Evolutionary conservation across 2,888 invertebrate genomes (phyloP).

Genomic region (Buathra laborator): DNA sequence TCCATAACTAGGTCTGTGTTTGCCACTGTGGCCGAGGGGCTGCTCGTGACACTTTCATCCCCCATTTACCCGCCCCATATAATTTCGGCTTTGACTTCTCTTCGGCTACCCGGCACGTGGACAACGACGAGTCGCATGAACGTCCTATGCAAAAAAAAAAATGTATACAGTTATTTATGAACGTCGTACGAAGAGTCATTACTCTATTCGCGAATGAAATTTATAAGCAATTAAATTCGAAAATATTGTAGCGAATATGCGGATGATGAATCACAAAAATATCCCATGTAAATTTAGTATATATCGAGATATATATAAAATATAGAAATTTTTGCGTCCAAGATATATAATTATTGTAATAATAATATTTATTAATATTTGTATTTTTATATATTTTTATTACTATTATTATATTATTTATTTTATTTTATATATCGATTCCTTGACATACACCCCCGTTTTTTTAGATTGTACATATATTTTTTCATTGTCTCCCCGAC

Average conservation of each 20-base stretch:
- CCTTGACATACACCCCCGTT: background rate
- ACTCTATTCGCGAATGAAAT: background rate
- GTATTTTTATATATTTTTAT: too few relatives aligned
- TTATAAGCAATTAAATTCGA: background rate
- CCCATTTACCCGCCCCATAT: constrained; percentile 80
- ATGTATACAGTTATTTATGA: constrained; percentile 49
- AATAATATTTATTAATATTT: too few relatives aligned
- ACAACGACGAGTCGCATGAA: constrained; percentile 38
- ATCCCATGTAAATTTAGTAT: too few relatives aligned
- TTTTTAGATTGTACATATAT: background rate
- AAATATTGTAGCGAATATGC: background rate
- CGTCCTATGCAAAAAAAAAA: constrained; percentile 1
- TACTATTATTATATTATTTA: too few relatives aligned
- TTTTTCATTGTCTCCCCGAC: constrained; percentile 2
- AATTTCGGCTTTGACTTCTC: constrained; percentile 59
- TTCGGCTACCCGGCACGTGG: constrained; percentile 56
- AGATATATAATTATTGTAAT: too few relatives aligned
- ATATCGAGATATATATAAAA: too few relatives aligned
- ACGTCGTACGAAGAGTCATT: constrained; percentile 28
- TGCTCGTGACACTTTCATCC: constrained; percentile 84
- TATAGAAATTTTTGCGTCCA: too few relatives aligned
- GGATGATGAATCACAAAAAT: too few relatives aligned
- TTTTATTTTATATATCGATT: background rate
- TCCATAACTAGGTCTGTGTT: constrained; percentile 83
- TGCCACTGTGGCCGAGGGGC: constrained; percentile 73